phyloP scores from a whole-genome alignment of 2,888 invertebrate genomes.

The Cinara cedri region DNA sequence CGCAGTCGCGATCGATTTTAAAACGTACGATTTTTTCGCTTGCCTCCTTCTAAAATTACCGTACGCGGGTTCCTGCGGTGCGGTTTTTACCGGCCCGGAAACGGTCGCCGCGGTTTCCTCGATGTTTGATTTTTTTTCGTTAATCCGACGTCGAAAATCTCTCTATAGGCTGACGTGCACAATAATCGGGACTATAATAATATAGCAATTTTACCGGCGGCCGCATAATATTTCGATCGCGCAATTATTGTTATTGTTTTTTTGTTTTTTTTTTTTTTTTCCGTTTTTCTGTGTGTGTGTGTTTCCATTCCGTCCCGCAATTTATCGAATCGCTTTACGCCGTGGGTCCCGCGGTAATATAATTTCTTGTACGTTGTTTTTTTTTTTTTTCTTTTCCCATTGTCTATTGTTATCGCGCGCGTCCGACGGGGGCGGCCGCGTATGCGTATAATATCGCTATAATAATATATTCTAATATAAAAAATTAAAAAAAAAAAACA shows the following conservation, averaged over 20 bases:
- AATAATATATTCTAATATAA: not conserved
- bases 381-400: slow-evolving; percentile 2
- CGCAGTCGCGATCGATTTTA: too few species aligned
- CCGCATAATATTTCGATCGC: too few species aligned
- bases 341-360: not conserved
- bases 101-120: too few species aligned
- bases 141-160: slow-evolving; percentile 3
- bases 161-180: not conserved
- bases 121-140: not conserved
- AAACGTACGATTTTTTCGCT: too few species aligned
- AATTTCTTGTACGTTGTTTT: slow-evolving; percentile 1
- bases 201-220: too few species aligned
- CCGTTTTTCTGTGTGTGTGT: too few species aligned
- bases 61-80: too few species aligned
- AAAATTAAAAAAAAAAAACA: not conserved
- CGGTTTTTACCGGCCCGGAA: too few species aligned
- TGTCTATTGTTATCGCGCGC: slow-evolving; percentile 25
- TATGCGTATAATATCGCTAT: too few species aligned
- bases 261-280: not conserved
- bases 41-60: too few species aligned
- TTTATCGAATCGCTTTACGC: slow-evolving; percentile 28
- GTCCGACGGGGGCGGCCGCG: not conserved
- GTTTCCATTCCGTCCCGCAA: slow-evolving; percentile 27
- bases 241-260: slow-evolving; percentile 10
- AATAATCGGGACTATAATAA: slow-evolving; percentile 3